phyloP scores from a whole-genome alignment of 64 coral and sea anemone genomes.

The Stichodactyla helianthus region DNA sequence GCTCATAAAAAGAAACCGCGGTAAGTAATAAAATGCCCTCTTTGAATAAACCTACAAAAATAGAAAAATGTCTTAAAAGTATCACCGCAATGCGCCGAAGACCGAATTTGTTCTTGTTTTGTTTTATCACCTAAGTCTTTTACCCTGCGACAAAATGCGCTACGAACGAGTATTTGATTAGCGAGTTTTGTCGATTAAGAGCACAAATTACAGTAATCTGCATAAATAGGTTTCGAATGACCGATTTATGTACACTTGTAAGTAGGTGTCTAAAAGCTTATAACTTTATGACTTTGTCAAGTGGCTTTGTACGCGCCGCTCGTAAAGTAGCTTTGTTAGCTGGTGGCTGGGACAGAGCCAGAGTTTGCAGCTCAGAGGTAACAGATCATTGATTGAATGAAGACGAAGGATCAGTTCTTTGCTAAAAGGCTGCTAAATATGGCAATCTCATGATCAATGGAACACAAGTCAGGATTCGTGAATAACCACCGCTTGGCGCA shows the following conservation, averaged over 20 bases:
- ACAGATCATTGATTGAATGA: too few relatives aligned
- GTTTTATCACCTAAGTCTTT: not conserved
- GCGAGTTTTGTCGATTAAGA: not conserved
- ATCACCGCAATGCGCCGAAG: not conserved
- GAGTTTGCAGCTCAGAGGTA: too few relatives aligned
- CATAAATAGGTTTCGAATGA: not conserved
- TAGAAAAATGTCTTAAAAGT: not conserved
- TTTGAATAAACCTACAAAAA: not conserved
- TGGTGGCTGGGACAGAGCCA: too few relatives aligned
- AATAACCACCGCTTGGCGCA: too few relatives aligned
- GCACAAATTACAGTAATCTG: not conserved
- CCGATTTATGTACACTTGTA: not conserved
- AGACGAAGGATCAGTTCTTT: too few relatives aligned
- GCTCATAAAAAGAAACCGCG: not conserved
- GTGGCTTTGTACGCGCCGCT: not conserved
- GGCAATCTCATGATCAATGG: too few relatives aligned
- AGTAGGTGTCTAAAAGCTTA: conserved; percentile 9
- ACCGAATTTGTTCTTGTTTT: not conserved
- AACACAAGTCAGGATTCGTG: too few relatives aligned
- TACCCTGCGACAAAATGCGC: not conserved
- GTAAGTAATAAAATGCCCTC: not conserved
- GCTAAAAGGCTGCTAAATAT: too few relatives aligned
- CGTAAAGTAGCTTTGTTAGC: too few relatives aligned
- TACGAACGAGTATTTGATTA: not conserved
- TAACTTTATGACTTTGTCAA: conserved; percentile 9